A percentile compares a stretch with the other conserved stretches of the same genome.
Conservation (phyloP, 1,140 invertebrate genomes). For the Sinonovacula constricta region DNA sequence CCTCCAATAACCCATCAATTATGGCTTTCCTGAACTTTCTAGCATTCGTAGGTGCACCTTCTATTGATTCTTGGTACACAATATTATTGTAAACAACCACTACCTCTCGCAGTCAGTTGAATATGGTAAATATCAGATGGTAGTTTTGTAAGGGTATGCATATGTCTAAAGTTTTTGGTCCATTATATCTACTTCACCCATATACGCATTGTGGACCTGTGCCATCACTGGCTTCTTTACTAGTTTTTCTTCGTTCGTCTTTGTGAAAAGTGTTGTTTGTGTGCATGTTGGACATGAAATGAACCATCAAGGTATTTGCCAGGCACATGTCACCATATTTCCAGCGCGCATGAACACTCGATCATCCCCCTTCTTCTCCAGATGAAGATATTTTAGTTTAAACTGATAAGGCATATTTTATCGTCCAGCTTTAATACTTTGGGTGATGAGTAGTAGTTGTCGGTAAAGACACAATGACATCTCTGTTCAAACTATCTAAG, state of each 20-base stretch:
- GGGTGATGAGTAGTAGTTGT: conserved; percentile 14
- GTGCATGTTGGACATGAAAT: conserved; percentile 1
- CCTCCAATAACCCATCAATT: conserved; percentile 5
- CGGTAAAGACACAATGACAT: conserved; percentile 14
- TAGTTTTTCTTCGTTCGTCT: not conserved
- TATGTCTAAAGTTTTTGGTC: conserved; percentile 15
- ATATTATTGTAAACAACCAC: conserved; percentile 12
- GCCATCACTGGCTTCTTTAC: conserved; percentile 9
- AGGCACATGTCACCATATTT: conserved; percentile 5
- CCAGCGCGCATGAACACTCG: not conserved
- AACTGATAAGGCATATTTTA: conserved; percentile 15
- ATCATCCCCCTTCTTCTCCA: conserved; percentile 1
- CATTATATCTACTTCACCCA: conserved; percentile 14
- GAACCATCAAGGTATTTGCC: not conserved
- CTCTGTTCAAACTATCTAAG: conserved; percentile 6
- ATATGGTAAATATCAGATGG: conserved; percentile 9
- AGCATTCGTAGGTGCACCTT: not conserved
- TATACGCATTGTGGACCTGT: not conserved
- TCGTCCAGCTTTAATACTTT: conserved; percentile 15
- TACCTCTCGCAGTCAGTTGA: not conserved
- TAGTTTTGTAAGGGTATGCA: conserved; percentile 9
- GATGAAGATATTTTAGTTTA: not conserved
- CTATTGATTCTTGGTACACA: not conserved
- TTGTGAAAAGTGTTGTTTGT: not conserved
- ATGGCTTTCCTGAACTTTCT: conserved; percentile 3